Conservation (phyloP, 2,113 vertebrate species). For the Zosterops borbonicus region DNA sequence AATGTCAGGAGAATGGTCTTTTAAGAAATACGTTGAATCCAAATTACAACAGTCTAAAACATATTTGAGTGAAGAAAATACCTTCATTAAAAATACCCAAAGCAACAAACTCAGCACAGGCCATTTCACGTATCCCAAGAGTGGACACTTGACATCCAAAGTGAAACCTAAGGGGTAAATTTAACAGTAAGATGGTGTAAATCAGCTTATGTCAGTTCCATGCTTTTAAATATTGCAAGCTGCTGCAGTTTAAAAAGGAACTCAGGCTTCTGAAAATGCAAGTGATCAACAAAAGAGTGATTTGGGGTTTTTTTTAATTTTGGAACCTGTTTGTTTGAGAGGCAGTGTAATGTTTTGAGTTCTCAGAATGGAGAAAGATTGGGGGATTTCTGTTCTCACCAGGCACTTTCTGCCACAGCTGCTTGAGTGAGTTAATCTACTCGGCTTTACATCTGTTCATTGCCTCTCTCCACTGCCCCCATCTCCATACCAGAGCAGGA, state of each 20-base stretch:
- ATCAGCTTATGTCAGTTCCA: background rate
- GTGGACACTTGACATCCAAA: background rate
- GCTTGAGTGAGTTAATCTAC: background rate
- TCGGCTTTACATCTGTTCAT: background rate
- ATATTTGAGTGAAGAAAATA: background rate
- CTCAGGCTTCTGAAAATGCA: background rate
- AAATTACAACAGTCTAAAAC: background rate
- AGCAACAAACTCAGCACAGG: background rate
- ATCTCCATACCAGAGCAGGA: background rate
- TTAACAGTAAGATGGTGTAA: background rate
- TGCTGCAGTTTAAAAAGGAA: background rate
- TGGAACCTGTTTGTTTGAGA: background rate
- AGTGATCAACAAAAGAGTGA: background rate
- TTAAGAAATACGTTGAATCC: background rate
- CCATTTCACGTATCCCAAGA: background rate
- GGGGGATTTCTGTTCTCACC: background rate
- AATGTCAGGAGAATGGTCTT: background rate
- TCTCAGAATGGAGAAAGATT: background rate
- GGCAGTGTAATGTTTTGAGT: background rate
- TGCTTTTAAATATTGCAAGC: background rate
- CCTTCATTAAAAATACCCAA: background rate
- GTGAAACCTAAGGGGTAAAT: background rate
- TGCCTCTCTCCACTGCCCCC: background rate
- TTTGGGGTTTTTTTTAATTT: background rate
- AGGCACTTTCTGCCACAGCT: background rate